Evolutionary conservation across 2,113 vertebrate species (phyloP).

Genomic region (Myotis lucifugus): DNA sequence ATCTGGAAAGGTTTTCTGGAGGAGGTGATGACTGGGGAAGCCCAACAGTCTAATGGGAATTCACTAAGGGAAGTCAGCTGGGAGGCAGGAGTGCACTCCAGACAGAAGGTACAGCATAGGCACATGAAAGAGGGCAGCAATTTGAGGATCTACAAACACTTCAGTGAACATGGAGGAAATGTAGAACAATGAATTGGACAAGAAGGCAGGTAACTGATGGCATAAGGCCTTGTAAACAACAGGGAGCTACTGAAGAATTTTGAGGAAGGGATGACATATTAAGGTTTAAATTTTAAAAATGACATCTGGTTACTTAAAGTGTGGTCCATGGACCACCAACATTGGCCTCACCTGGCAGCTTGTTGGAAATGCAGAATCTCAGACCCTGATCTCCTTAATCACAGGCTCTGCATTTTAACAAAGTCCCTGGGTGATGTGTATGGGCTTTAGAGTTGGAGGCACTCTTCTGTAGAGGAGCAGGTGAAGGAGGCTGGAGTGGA

Average conservation of each 20-base stretch:
- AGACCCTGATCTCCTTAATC: background rate
- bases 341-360: background rate
- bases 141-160: background rate
- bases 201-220: background rate
- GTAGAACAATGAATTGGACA: background rate
- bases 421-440: no score
- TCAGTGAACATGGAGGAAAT: background rate
- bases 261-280: background rate
- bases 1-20: background rate
- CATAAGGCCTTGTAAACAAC: background rate
- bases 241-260: background rate
- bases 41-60: background rate
- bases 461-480: background rate
- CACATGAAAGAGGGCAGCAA: background rate
- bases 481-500: background rate
- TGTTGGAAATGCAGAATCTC: background rate
- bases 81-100: background rate
- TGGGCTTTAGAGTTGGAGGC: background rate
- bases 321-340: background rate
- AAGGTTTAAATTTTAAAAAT: background rate
- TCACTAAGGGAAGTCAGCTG: background rate
- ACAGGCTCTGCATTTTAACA: background rate
- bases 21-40: background rate
- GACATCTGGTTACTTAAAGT: background rate
- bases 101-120: background rate